phyloP scores from a whole-genome alignment of 2,797 vertebrate species.

The Euthynnus affinis region DNA sequence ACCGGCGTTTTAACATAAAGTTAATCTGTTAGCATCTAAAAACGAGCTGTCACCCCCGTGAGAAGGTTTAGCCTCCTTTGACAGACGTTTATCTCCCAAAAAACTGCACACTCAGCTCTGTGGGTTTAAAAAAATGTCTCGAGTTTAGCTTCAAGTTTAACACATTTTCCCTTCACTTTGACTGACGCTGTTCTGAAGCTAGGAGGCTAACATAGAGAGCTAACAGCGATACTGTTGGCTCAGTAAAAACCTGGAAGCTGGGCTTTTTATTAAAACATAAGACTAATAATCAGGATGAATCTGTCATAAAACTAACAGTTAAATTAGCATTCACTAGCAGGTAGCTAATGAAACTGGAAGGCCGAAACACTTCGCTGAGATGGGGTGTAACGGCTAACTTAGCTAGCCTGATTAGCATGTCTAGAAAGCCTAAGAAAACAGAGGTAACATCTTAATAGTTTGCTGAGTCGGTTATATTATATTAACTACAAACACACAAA shows the following conservation, averaged over 20 bases:
- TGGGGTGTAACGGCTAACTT: conserved; percentile 24
- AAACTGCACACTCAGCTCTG: background rate
- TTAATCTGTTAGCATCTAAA: background rate
- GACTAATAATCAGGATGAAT: accelerated
- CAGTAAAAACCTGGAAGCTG: background rate
- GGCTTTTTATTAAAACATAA: background rate
- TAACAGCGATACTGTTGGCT: background rate
- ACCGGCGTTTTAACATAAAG: background rate
- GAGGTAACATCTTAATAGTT: background rate
- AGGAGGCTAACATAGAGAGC: conserved; percentile 27
- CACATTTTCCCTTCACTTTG: conserved; percentile 7
- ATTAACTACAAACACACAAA: accelerated
- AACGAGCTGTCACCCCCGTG: background rate
- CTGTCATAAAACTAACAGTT: background rate
- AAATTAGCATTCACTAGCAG: background rate
- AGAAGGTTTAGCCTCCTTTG: background rate
- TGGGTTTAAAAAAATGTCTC: accelerated
- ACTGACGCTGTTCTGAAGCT: conserved; percentile 29
- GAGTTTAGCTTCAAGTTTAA: conserved; percentile 8
- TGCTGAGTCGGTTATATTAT: background rate
- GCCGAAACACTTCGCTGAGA: conserved; percentile 24
- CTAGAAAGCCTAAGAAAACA: background rate
- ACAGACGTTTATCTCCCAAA: background rate
- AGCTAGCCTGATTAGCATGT: conserved; percentile 35
- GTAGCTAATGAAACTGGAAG: conserved; percentile 20